Evolutionary conservation across 2,888 invertebrate genomes (phyloP), one percentile per base, ranked within the genome.

Genomic region (Sacculina carcini): DNA sequence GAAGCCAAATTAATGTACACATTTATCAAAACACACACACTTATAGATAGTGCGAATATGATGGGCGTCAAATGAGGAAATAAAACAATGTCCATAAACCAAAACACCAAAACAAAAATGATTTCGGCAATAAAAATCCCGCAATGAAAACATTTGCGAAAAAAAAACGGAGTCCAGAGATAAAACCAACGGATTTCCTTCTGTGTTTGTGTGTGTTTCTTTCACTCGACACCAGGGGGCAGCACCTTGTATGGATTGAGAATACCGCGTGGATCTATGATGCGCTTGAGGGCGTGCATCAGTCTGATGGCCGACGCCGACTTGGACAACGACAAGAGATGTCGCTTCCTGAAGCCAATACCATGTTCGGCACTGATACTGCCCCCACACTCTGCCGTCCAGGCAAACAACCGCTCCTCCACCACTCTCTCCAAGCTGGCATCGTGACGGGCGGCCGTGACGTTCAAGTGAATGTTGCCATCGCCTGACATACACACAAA

Each of bases 311-410:
- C 77, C 16, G 75, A 71, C 21, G 68, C 58, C 32, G 76, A 72
- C 66, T 86, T 86, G 52, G 81, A 80, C 63, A 77, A 77, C 55
- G 76, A 73, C 51, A 90, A 72, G 66, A 76, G 85, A 58, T 80
- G 73, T 1, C 76, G 73, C 63, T 89, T 89, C 51, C 78, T 73
- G 62, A 86, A 82, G 1, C 92, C 96, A 38, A 98, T 76, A 1
- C 96, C 96, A 65, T 98, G 96, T 65, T 98, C 96, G 0, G 96
- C 92, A 63, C 90, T 92, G 36, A 75, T 67, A 59, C 92, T 94
- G 2, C 96, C 96, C 10, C 73, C 74, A 29, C 79, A 64, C 57
- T 77, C 71, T 1, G 77, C 69, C 0, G 84, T 78, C 68, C 81
- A 82, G 63, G 90, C 82, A 63, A 79, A 94, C 29, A 96, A 72